Percentiles rank a stretch among this genome's conserved stretches.
Evolutionary conservation across 2,797 vertebrate genomes (phyloP).

Genomic region (Eulemur rubriventer): DNA sequence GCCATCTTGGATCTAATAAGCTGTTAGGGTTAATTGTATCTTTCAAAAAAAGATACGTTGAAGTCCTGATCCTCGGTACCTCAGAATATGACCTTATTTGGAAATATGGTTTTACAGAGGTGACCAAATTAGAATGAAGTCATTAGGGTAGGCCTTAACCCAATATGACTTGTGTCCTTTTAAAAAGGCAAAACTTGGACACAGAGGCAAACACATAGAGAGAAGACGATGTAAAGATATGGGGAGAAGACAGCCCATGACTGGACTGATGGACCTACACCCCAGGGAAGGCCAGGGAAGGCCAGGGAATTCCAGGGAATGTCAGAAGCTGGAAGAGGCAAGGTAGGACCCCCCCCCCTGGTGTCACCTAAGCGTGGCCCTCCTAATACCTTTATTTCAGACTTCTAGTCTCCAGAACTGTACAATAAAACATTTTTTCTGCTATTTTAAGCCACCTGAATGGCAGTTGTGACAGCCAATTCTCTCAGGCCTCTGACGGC

Average conservation of each 20-base stretch:
- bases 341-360: background rate
- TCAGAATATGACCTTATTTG: background rate
- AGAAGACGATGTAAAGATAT: background rate
- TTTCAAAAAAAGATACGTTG: background rate
- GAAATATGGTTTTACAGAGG: background rate
- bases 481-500: background rate
- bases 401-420: background rate
- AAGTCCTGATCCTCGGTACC: background rate
- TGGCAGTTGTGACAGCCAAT: background rate
- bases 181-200: background rate
- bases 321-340: background rate
- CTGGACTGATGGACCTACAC: background rate
- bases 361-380: background rate
- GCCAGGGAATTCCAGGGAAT: background rate
- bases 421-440: background rate
- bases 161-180: background rate
- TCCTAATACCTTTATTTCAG: background rate
- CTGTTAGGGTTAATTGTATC: background rate
- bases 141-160: background rate
- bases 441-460: background rate
- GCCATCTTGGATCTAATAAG: background rate
- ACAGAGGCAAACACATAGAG: background rate
- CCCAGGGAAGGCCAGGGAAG: background rate
- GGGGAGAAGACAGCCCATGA: background rate
- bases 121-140: background rate